Evolutionary conservation across 2,113 vertebrate genomes (phyloP).

Genomic region (Motacilla alba): DNA sequence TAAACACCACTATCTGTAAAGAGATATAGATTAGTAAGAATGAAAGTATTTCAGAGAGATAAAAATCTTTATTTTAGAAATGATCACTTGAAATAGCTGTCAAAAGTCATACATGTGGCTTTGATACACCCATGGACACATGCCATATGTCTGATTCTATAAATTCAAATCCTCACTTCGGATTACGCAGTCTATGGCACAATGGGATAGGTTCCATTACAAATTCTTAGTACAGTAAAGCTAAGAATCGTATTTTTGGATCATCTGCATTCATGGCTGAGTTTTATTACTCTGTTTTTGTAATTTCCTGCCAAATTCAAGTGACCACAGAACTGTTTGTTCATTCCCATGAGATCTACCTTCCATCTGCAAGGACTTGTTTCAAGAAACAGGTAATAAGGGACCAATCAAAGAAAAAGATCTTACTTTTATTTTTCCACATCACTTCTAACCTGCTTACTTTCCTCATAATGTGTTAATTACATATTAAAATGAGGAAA

Average conservation of each 20-base stretch:
- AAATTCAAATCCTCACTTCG: not conserved
- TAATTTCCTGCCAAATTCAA: not conserved
- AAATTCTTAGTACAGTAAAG: not conserved
- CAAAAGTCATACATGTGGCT: not conserved
- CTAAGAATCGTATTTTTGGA: not conserved
- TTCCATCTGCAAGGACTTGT: not conserved
- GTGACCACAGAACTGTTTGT: not conserved
- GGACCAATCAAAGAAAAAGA: not conserved
- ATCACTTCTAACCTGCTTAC: not conserved
- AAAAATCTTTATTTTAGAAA: not conserved
- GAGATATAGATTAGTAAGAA: not conserved
- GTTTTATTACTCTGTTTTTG: not conserved
- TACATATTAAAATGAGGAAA: not conserved
- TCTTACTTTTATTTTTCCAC: not conserved
- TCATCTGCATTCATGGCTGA: not conserved
- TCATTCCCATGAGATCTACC: not conserved
- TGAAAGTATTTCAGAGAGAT: not conserved
- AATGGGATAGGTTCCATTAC: not conserved
- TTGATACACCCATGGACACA: accelerated
- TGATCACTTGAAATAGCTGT: not conserved
- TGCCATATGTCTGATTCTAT: not conserved
- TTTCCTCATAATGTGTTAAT: not conserved
- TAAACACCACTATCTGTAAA: not conserved
- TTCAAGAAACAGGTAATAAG: not conserved
- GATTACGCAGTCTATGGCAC: not conserved